Evolutionary conservation across 64 coral and sea anemone species (phyloP), one percentile per base, ranked within the genome.

Genomic region (Acropora tenuis): DNA sequence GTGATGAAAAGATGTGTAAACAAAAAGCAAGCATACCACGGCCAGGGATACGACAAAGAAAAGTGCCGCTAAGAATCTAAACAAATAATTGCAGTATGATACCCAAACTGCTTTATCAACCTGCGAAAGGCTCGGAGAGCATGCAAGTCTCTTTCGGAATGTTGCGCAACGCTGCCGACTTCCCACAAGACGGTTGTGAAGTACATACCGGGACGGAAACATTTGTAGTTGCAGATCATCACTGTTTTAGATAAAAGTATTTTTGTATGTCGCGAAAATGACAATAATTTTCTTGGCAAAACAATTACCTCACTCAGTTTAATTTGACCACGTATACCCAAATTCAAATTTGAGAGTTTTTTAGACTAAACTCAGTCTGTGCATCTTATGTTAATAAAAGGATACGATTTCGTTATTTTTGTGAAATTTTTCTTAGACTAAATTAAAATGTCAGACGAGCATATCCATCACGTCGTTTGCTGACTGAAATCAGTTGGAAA

Each of bases 1-100:
- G 68, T 3, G 82, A 85, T 85, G 82, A 85, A 85, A 85, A 85
- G 82, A 18, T 17, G 65, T 8, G 20, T 85, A 85, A 85, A 71
- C 82, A 69, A 46, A 49, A 41, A 68, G 58, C 59, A 67, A 83
- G 80, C 80, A n/a, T 43, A 17, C 80, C 60, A 15, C 18, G 49
- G 45, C 4, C 60, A 12, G 11, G 60, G 60, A 55, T 55, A 10
- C 52, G 52, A 10, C 52, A 55, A 55, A 55, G 5, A 55, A 63
- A 63, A 63, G 13, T 13, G 60, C 60, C 60, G 2, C 60, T 16
- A 3, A 1, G 13, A 63, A 63, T 15, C 13, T 13, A 65, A 10
- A 48, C 4, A 8, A 5, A 55, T 55, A 10, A 10, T 10, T 5
- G 44, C 44, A 30, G 6, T 71, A n/a, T 18, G 75, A n/a, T 48